phyloP scores from a whole-genome alignment of 1,140 invertebrate genomes.

The Zeugodacus cucurbitae region DNA sequence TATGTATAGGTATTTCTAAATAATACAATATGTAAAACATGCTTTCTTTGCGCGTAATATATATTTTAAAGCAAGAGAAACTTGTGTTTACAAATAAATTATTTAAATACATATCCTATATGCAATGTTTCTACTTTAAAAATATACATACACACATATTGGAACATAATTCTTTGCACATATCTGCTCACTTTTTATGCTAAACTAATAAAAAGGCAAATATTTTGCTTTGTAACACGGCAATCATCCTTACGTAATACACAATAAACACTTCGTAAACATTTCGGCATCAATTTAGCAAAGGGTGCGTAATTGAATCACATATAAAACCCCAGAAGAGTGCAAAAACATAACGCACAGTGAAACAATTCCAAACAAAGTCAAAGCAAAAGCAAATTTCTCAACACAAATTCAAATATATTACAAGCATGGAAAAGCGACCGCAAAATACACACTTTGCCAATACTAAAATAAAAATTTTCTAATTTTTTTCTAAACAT shows the following conservation, averaged over 20 bases:
- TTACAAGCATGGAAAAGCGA: background rate
- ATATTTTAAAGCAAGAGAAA: too few species aligned
- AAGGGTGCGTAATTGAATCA: background rate
- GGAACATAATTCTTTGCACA: background rate
- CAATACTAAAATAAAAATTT: too few species aligned
- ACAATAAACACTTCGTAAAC: conserved; percentile 6
- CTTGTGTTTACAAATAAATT: too few species aligned
- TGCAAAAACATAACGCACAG: background rate
- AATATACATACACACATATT: background rate
- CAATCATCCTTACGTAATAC: background rate
- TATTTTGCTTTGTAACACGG: background rate
- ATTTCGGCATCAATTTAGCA: background rate
- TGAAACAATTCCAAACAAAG: background rate
- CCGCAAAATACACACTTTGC: background rate
- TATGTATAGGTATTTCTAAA: too few species aligned
- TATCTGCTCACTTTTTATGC: background rate
- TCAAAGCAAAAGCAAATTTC: background rate
- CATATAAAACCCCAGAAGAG: background rate
- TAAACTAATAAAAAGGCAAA: background rate
- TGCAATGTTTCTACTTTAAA: too few species aligned
- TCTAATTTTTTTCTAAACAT: background rate
- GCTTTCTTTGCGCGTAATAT: too few species aligned
- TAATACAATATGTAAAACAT: too few species aligned
- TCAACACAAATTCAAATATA: background rate
- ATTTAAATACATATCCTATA: too few species aligned